phyloP scores from a whole-genome alignment of 2,797 vertebrate genomes.

The Hypotaenidia philippensis region DNA sequence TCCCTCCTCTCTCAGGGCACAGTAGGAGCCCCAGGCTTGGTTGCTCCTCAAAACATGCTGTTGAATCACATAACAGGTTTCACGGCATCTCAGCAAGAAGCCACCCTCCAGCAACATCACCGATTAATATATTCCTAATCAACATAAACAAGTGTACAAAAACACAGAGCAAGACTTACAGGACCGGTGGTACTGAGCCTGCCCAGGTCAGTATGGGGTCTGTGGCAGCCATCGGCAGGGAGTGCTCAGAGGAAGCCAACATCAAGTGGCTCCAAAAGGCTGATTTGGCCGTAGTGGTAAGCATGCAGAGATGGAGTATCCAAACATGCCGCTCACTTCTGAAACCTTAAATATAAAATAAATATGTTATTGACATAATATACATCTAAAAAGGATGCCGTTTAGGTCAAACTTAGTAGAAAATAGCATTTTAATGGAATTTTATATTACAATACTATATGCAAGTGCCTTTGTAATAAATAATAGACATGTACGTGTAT shows the following conservation, averaged over 20 bases:
- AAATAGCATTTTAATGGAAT: neutral
- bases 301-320: neutral
- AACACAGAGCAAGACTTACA: neutral
- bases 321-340: neutral
- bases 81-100: neutral
- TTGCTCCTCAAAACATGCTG: neutral
- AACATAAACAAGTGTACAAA: neutral
- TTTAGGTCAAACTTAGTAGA: neutral
- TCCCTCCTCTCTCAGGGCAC: neutral
- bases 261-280: neutral
- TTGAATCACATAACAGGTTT: neutral
- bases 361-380: neutral
- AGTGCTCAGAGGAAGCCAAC: neutral
- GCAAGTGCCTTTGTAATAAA: neutral
- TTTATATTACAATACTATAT: neutral
- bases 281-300: neutral
- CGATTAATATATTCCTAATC: neutral
- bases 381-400: neutral
- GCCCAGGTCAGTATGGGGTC: neutral
- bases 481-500: neutral
- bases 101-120: neutral
- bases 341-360: neutral
- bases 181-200: neutral
- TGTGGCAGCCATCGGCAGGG: neutral
- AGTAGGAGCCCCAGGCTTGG: neutral